phyloP scores from a whole-genome alignment of 2,888 invertebrate genomes.

The Scaptomyza tumidula region DNA sequence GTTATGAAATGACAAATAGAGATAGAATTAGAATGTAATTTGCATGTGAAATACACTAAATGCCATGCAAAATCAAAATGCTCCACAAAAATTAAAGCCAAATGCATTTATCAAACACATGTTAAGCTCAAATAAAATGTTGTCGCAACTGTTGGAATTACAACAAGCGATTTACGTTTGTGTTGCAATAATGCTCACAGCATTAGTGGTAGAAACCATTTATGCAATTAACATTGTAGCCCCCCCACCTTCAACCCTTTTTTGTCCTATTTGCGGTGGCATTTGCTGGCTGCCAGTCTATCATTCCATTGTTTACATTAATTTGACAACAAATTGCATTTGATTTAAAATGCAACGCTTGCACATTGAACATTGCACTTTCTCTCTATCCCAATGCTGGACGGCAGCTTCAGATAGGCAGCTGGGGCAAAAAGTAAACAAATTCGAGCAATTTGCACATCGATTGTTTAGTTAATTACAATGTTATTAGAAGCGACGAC shows the following conservation, averaged over 20 bases:
- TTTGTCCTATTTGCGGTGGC: background rate
- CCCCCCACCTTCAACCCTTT: background rate
- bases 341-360: slow-evolving; percentile 64
- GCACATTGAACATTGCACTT: slow-evolving; percentile 30
- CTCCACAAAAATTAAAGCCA: slow-evolving; percentile 25
- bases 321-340: slow-evolving; percentile 63
- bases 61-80: slow-evolving; percentile 1
- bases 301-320: slow-evolving; percentile 71
- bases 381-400: background rate
- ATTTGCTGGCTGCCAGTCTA: slow-evolving; percentile 46
- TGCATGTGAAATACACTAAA: slow-evolving; percentile 1
- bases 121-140: slow-evolving; percentile 48
- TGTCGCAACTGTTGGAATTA: slow-evolving; percentile 42
- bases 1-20: slow-evolving; percentile 14
- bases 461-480: slow-evolving; percentile 62
- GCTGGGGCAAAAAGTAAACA: slow-evolving; percentile 12
- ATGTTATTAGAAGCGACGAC: slow-evolving; percentile 57
- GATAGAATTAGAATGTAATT: background rate
- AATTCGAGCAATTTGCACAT: slow-evolving; percentile 39
- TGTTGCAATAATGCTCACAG: slow-evolving; percentile 22
- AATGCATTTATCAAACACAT: slow-evolving; percentile 53
- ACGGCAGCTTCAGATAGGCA: background rate
- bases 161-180: slow-evolving; percentile 43
- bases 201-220: slow-evolving; percentile 41
- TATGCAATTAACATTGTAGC: slow-evolving; percentile 31